Percentiles rank a stretch among this genome's conserved stretches.
These are phyloP conservation scores for Eupithecia insigniata DNA, from an alignment of 2,888 invertebrate species.

Conservation along the genomic window DNA sequence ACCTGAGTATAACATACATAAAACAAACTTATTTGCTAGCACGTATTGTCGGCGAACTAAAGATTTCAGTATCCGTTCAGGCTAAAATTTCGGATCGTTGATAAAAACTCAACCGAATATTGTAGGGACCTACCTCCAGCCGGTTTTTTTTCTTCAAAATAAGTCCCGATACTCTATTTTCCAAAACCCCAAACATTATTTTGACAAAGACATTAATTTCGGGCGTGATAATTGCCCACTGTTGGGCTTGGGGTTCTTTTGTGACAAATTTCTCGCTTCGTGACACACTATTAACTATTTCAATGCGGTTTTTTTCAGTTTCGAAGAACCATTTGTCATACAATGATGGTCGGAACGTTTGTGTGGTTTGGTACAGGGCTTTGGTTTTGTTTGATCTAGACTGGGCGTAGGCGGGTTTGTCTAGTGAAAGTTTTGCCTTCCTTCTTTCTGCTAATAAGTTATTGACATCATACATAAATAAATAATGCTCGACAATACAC, in stretches of 20 bases:
- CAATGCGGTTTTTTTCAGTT: slow-evolving; percentile 58
- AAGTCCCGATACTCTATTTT: slow-evolving; percentile 2
- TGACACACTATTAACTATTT: slow-evolving; percentile 75
- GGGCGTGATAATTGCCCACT: slow-evolving; percentile 77
- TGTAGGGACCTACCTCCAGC: too few relatives aligned
- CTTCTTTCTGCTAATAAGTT: too few relatives aligned
- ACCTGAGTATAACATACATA: too few relatives aligned
- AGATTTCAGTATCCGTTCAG: too few relatives aligned
- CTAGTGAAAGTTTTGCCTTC: not conserved
- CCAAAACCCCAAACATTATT: slow-evolving; percentile 46
- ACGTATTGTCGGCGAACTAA: too few relatives aligned
- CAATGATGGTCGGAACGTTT: slow-evolving; percentile 69
- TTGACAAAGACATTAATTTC: slow-evolving; percentile 76
- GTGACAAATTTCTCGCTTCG: slow-evolving; percentile 78
- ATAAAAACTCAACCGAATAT: too few relatives aligned
- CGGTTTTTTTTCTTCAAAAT: not conserved
- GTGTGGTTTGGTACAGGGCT: slow-evolving; percentile 42
- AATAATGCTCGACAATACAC: too few relatives aligned
- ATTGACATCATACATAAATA: too few relatives aligned
- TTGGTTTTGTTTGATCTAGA: slow-evolving; percentile 27
- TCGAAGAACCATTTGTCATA: slow-evolving; percentile 69
- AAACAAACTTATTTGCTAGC: too few relatives aligned
- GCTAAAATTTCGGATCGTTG: too few relatives aligned
- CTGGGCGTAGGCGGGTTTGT: slow-evolving; percentile 21
- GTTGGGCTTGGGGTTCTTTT: slow-evolving; percentile 57